phyloP scores from a whole-genome alignment of 2,888 invertebrate genomes.

The Mythimna loreyi region DNA sequence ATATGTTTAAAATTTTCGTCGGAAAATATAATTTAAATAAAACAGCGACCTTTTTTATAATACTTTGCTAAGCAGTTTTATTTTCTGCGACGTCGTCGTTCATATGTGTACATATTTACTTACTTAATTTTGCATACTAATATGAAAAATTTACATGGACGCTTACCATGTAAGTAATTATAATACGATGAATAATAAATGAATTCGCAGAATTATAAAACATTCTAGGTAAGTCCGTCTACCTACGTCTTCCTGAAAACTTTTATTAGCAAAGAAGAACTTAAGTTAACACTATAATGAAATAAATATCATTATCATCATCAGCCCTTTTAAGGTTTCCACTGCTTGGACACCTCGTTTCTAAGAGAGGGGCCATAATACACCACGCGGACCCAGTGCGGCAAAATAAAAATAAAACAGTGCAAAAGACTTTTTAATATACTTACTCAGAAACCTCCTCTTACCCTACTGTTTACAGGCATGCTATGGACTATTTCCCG shows the following conservation, averaged over 20 bases:
- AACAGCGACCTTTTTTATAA: conserved; percentile 25
- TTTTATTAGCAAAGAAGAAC: not conserved
- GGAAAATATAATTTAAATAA: conserved; percentile 44
- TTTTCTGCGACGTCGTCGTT: conserved; percentile 11
- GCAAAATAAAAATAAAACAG: not conserved
- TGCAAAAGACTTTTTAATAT: not conserved
- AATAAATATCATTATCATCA: no score
- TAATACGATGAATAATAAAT: not conserved
- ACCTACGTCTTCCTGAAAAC: not conserved
- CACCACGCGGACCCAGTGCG: no score
- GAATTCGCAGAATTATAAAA: not conserved
- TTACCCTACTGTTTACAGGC: no score
- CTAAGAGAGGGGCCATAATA: no score
- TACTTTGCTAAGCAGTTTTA: conserved; percentile 16
- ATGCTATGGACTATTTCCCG: no score
- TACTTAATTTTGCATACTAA: conserved; percentile 31
- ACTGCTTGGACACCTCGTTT: no score
- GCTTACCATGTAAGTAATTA: not conserved
- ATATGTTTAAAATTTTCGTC: conserved; percentile 18
- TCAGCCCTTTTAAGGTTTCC: no score
- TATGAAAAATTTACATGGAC: conserved; percentile 6
- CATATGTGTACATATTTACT: conserved; percentile 9
- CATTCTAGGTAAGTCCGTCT: not conserved
- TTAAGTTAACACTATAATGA: no score
- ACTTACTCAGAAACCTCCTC: no score